Base-by-base conservation (phyloP, 2,797 vertebrate genomes). In the Bucorvus abyssinicus region DNA sequence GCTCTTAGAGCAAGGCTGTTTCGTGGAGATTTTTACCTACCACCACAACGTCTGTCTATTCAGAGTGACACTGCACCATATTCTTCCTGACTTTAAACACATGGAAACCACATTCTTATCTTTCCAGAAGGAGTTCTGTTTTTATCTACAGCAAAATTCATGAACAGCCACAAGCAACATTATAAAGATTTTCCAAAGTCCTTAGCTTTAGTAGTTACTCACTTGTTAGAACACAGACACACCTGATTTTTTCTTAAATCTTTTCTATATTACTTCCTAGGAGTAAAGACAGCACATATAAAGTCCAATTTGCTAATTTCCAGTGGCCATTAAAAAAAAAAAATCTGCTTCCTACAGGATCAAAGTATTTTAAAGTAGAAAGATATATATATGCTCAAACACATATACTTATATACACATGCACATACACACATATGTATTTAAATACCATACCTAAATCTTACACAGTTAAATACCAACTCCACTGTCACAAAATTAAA, bases 1-100 rank as follows among this genome's bases (percentile, higher is more conserved):
- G 23, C 5, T 53, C 50, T 34, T 14, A 61, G 9, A 73, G 47
- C 61, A 84, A 74, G 29, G 40, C 56, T 74, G 64, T 32, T 84
- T 21, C 56, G 38, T 2, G 53, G 49, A 75, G 49, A 84, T 61
- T 77, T 55, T 15, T 61, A 64, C 36, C 60, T 50, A 60, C 49
- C 40, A 56, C 20, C 22, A 55, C 44, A 76, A 86, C 18, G 18
- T 75, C 40, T 60, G 56, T 14, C 63, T 42, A 7, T 24, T 77
- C 60, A 67, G 42, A 84, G 50, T 0, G 0, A 65, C 32, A 14
- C 55, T 13, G 19, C n/a, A 44, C 38, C n/a, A 26, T 49, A 9
- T 76, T 91, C 65, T 59, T 76, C 22, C 44, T 27, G 27, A 73
- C 80, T 80, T 64, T 20, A 90, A 87, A 86, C 50, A 61, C 23